These are phyloP conservation scores for Dryadula phaetusa DNA, from an alignment of 2,888 invertebrate genomes.

Conservation along the genomic window DNA sequence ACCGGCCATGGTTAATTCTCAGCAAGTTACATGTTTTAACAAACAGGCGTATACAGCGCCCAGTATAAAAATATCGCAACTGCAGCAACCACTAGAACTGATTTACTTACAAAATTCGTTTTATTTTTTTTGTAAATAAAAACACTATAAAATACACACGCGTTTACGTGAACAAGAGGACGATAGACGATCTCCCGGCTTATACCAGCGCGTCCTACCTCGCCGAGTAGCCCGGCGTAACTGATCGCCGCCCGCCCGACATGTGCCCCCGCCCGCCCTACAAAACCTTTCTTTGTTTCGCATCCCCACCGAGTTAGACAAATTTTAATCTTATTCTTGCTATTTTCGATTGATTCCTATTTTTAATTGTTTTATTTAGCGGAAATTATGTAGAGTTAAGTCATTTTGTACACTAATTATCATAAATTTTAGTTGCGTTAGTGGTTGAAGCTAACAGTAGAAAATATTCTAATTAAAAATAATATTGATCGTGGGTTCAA, in stretches of 20 bases:
- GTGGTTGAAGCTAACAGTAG: no score
- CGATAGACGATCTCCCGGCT: constrained; percentile 39
- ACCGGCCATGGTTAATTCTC: constrained; percentile 44
- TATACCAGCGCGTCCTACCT: constrained; percentile 50
- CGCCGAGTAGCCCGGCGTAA: constrained; percentile 69
- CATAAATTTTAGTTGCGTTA: no score
- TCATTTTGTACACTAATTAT: no score
- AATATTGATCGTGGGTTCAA: no score
- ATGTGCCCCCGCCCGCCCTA: constrained; percentile 73
- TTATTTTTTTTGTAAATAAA: constrained; percentile 20
- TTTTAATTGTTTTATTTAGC: neutral
- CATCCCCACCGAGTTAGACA: constrained; percentile 68
- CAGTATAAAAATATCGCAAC: constrained; percentile 53
- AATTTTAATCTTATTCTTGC: constrained; percentile 66
- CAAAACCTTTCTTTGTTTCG: constrained; percentile 80
- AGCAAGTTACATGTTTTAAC: constrained; percentile 35
- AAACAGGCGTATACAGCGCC: neutral
- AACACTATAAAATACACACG: constrained; percentile 57
- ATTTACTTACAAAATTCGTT: constrained; percentile 33
- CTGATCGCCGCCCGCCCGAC: constrained; percentile 65
- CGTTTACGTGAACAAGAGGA: constrained; percentile 42
- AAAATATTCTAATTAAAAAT: no score
- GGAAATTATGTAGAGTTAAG: no score
- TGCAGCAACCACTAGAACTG: constrained; percentile 40
- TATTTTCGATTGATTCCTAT: constrained; percentile 66